These are phyloP conservation scores for Gasteruption jaculator DNA, from an alignment of 2,888 invertebrate genomes.

Conservation along the genomic window DNA sequence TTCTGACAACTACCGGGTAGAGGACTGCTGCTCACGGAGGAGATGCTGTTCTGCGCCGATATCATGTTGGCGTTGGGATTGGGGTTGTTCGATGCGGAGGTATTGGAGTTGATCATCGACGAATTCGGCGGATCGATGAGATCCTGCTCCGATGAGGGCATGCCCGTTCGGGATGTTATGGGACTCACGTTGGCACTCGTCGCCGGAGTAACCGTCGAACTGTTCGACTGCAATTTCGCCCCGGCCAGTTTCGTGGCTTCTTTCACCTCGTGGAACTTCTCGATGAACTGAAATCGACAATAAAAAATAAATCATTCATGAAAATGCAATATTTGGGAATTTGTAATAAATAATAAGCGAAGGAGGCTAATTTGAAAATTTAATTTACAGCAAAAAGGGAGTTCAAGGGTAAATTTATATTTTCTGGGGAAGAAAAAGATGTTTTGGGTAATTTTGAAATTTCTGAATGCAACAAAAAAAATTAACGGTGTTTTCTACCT, in stretches of 20 bases:
- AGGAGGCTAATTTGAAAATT: background rate
- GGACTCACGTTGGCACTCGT: conserved; percentile 87
- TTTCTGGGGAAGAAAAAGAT: background rate
- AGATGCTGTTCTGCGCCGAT: conserved; percentile 47
- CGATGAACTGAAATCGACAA: conserved; percentile 72
- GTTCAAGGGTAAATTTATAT: background rate
- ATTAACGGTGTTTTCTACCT: conserved; percentile 59
- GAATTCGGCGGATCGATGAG: conserved; percentile 57
- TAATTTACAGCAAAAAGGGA: too few relatives aligned
- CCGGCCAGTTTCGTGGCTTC: conserved; percentile 81
- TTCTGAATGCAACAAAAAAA: too few relatives aligned
- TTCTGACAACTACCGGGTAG: conserved; percentile 42
- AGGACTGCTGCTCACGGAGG: conserved; percentile 48
- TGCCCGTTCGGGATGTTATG: conserved; percentile 65
- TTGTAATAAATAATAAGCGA: background rate
- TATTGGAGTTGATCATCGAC: conserved; percentile 51
- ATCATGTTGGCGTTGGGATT: conserved; percentile 49
- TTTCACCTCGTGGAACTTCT: conserved; percentile 97
- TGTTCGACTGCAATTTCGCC: conserved; percentile 58
- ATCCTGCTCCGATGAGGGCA: conserved; percentile 52
- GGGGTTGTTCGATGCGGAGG: conserved; percentile 48
- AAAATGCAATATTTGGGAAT: conserved; percentile 15
- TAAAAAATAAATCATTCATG: conserved; percentile 9
- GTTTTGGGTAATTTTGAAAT: background rate
- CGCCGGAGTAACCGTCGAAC: conserved; percentile 75